phyloP scores from a whole-genome alignment of 2,888 invertebrate species.

The Lordiphosa andalusiaca region DNA sequence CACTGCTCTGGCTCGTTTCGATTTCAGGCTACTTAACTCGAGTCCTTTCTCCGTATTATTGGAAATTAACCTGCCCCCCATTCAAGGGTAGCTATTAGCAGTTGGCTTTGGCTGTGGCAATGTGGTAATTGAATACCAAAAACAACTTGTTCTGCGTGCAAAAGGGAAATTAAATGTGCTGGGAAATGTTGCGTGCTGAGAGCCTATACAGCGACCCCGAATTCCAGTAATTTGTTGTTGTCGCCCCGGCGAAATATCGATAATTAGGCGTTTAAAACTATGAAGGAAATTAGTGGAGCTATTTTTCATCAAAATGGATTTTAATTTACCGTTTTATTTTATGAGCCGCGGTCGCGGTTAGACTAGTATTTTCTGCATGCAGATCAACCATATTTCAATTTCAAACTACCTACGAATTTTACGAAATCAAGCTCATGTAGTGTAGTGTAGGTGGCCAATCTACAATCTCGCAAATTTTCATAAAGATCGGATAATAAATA shows the following conservation, averaged over 20 bases:
- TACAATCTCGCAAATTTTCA: no score
- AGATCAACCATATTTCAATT: no score
- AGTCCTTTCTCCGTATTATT: constrained; percentile 7
- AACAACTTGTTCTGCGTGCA: constrained; percentile 48
- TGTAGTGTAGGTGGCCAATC: no score
- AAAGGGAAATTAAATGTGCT: constrained; percentile 48
- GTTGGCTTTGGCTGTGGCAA: constrained; percentile 30
- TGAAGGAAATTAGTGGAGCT: not conserved
- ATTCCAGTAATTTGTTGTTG: constrained; percentile 11
- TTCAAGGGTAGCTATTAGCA: constrained; percentile 63
- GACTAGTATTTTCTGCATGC: no score
- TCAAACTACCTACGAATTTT: no score
- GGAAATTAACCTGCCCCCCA: constrained; percentile 35
- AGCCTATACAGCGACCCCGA: constrained; percentile 33
- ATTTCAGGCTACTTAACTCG: constrained; percentile 46
- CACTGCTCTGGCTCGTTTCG: constrained; percentile 13
- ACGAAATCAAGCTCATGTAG: no score
- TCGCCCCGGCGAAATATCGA: not conserved
- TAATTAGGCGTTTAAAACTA: constrained; percentile 13
- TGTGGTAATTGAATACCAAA: constrained; percentile 66
- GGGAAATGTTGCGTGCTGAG: constrained; percentile 54
- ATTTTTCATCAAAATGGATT: not conserved
- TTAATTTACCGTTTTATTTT: no score
- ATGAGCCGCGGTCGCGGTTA: no score
- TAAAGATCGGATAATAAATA: no score